Evolutionary conservation across 2,113 vertebrate genomes (phyloP), one percentile per base, ranked within the genome.

Genomic region (Gadus chalcogrammus): DNA sequence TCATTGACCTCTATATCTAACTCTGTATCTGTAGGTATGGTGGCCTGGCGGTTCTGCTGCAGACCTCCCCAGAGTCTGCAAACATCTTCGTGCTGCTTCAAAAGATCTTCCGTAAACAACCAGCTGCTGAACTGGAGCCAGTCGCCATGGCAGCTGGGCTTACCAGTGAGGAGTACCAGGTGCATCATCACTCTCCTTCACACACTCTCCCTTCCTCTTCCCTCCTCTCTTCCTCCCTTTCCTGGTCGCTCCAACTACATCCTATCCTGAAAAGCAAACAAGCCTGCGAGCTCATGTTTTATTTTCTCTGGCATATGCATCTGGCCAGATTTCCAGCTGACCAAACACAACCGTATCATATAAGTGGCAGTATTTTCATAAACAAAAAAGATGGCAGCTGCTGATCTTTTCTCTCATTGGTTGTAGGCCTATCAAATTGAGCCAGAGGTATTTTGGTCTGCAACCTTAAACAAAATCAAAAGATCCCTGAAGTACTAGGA

Each of bases 51-150:
- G 95, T 97, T 71, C 82, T 97, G 72, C 84, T 95, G 56, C 95
- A 97, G 87, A 97, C 95, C 0, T 97, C 95, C 0, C 94, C 95
- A 0, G 95, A 97, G 79, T 94, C 95, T 0, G 91, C 95, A 59
- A 74, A 92, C 73, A 93, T 96, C 86, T 97, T 94, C 8, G 88
- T 93, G 31, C 84, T 97, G 70, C 88, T 97, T 75, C 94, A 95
- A 85, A 91, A 81, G 71, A 80, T 97, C 63, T 96, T 97, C 81
- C 88, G 92, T 3, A 88, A 91, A 16, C 94, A 96, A 89, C 82
- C 92, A 0, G 92, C 93, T 0, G 86, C 86, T 15, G 82, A 92
- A 83, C 88, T 96, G 65, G 89, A 89, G 67, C 82, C 86, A 18
- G 85, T 92, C 2, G 94, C 94, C 22, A 88, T 87, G 48, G 78